Conservation (phyloP, 2,888 invertebrate genomes). For the Tanypteryx hageni region DNA sequence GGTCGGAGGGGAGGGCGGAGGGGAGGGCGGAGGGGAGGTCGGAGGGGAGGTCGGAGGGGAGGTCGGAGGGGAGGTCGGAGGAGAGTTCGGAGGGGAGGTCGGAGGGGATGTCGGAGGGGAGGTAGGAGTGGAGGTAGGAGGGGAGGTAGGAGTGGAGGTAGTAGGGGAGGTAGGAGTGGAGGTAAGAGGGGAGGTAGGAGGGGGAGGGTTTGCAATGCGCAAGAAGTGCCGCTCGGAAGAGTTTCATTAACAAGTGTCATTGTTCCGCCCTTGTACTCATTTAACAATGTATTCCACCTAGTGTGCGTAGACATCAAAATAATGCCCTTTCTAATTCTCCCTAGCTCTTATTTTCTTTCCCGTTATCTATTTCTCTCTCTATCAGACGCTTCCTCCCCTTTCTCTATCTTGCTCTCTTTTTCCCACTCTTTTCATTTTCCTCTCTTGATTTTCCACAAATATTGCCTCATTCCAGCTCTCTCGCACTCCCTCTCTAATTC, state of each 20-base stretch:
- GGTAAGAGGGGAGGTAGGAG: not conserved
- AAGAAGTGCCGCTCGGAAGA: slow-evolving; percentile 40
- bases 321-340: not conserved
- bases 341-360: not conserved
- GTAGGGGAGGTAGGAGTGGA: not conserved
- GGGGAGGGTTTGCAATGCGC: not conserved
- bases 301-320: slow-evolving; percentile 28
- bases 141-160: not conserved
- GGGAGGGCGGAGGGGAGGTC: not conserved
- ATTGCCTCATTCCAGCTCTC: not conserved
- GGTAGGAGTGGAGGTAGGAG: too few relatives aligned
- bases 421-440: not conserved
- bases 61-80: not conserved
- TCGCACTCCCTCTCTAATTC: not conserved
- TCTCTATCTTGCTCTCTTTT: not conserved
- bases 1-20: not conserved
- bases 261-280: slow-evolving; percentile 45
- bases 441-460: not conserved
- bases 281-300: slow-evolving; percentile 36
- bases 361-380: not conserved
- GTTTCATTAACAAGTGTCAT: slow-evolving; percentile 56
- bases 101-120: not conserved
- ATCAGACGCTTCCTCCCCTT: not conserved
- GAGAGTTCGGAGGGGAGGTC: too few relatives aligned
- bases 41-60: too few relatives aligned